Base-by-base conservation (phyloP, 2,888 invertebrate genomes). In the Onthophagus sagittarius region DNA sequence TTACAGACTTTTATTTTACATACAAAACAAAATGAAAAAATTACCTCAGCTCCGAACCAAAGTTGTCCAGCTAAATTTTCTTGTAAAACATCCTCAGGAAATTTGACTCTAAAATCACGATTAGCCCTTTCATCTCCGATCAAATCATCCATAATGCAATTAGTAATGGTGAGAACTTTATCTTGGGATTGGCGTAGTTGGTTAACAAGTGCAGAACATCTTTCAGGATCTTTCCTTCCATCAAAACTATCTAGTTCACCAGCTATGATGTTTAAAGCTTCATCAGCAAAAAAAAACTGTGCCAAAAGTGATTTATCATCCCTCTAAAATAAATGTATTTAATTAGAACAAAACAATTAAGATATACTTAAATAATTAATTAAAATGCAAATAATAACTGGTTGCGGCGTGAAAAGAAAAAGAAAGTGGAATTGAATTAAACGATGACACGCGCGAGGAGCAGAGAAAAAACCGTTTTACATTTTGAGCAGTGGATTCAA, bases 21-120 rank as follows among this genome's bases (percentile, higher is more conserved):
- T 23, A 23, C 23, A 23, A 23, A 3, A 3, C 3, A 23, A 23
- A 23, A 23, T 23, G 23, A 3, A 23, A 23, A 31, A 39, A 33
- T 80, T 81, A 94, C 95, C 92, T 99, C 99, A 74, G 99, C 99
- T 14, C 99, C 99, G 86, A 99, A 99, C 99, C 99, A 99, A 65
- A 99, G 89, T 86, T 99, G 99, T 0, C 99, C 99, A 62, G 98
- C 97, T 76, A 99, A 88, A 86, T 97, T 98, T 84, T 99, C 99
- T 85, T 98, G 98, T 78, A 99, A 90, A 9, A 99, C 97, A 84
- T 99, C 99, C 84, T 99, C 99, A 0, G 99, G 99, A 83, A 99
- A 99, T 87, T 99, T 99, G 74, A 97, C 97, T 69, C 99, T 90
- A 86, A 98, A 99, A 80, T 98, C 98, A 65, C 99, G 89, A 78